phyloP scores from a whole-genome alignment of 2,888 invertebrate species.

The Druceiella hillmani region DNA sequence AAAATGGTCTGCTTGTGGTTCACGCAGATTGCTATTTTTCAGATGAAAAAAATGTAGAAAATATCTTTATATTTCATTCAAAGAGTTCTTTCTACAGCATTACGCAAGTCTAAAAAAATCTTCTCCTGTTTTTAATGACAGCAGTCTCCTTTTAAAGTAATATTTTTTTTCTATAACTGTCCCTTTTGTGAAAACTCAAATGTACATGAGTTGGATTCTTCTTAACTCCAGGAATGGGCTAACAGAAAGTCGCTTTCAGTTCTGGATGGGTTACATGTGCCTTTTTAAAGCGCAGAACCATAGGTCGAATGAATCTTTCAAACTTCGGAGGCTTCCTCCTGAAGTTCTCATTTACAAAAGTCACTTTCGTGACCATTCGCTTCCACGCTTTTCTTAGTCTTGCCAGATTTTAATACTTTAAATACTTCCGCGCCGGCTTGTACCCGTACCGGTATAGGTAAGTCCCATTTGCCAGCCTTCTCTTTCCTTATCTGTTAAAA shows the following conservation, averaged over 20 bases:
- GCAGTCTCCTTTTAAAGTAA: too few species aligned
- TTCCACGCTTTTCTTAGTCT: constrained; percentile 98
- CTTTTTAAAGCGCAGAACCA: constrained; percentile 93
- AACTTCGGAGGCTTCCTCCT: constrained; percentile 99
- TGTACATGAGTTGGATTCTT: constrained; percentile 94
- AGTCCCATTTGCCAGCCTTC: constrained; percentile 99
- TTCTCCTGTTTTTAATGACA: too few species aligned
- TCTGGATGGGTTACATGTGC: constrained; percentile 99
- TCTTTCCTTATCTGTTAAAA: constrained; percentile 98
- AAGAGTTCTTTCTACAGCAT: too few species aligned
- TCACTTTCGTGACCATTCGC: constrained; percentile 98
- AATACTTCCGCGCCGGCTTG: constrained; percentile 97
- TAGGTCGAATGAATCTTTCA: constrained; percentile 96
- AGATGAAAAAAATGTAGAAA: too few species aligned
- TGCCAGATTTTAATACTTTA: constrained; percentile 86
- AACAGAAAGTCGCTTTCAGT: constrained; percentile 92
- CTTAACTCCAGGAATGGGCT: constrained; percentile 98
- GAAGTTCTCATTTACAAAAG: constrained; percentile 96
- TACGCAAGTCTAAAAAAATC: too few species aligned
- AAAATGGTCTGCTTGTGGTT: too few species aligned
- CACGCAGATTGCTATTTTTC: too few species aligned
- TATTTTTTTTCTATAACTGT: constrained; percentile 96
- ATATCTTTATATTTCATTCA: too few species aligned
- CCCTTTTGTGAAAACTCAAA: constrained; percentile 98
- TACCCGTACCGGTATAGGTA: constrained; percentile 95